Conservation (phyloP, 2,113 vertebrate genomes). For the Nycticebus coucang region DNA sequence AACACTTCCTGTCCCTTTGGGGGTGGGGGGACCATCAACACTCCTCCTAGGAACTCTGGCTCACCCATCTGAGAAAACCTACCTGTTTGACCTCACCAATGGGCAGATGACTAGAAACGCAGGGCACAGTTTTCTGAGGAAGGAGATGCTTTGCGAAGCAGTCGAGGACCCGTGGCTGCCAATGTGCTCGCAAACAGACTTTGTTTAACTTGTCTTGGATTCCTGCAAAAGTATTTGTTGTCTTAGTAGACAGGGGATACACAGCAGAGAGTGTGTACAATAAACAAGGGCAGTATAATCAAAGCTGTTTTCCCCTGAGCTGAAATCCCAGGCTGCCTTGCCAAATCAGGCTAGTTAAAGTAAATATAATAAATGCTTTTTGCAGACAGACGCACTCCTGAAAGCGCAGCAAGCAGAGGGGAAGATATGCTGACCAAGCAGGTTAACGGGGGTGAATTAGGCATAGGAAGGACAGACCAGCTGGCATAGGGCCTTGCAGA, state of each 20-base stretch:
- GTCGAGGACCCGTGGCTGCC: neutral
- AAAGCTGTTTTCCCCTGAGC: slow-evolving; percentile 38
- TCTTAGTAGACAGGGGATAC: neutral
- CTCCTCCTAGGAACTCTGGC: neutral
- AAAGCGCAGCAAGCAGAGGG: slow-evolving; percentile 43
- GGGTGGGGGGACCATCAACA: neutral
- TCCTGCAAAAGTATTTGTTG: slow-evolving; percentile 24
- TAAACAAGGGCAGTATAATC: slow-evolving; percentile 18
- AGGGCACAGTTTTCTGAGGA: neutral
- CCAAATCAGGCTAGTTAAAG: slow-evolving; percentile 68
- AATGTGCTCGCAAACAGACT: accelerated
- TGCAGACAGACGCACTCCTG: slow-evolving; percentile 33
- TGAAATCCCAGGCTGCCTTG: slow-evolving; percentile 39
- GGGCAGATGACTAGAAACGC: neutral
- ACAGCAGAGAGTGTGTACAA: neutral
- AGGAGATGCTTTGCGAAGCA: accelerated
- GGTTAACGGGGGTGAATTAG: slow-evolving; percentile 57
- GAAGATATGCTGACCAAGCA: slow-evolving; percentile 65
- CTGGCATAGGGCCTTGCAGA: neutral
- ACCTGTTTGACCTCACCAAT: neutral
- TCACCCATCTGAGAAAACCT: neutral
- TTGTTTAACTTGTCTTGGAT: neutral
- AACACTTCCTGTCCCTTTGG: neutral
- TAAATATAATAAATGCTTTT: slow-evolving; percentile 60
- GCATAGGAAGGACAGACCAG: slow-evolving; percentile 48